Base-by-base conservation (phyloP, 1,140 invertebrate genomes). In the Drosophila busckii region DNA sequence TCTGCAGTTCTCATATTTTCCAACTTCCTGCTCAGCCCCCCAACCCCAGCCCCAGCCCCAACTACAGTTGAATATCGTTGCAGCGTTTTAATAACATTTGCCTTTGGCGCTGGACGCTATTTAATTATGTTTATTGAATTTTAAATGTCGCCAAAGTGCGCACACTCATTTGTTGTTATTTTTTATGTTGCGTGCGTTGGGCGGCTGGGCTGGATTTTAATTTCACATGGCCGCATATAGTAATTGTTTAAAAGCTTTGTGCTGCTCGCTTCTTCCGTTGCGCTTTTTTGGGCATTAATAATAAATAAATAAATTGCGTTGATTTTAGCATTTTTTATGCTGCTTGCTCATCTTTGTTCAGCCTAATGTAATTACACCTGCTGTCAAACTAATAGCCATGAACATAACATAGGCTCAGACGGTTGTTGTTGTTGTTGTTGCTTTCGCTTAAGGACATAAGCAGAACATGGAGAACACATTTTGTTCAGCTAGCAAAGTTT, bases 51-150 rank as follows among this genome's bases (percentile, higher is more conserved):
- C n/a, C n/a, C n/a, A n/a, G n/a, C n/a, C n/a, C n/a, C n/a, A n/a
- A n/a, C n/a, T n/a, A n/a, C 35, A 26, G 0, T 7, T 0, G 15
- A 12, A 45, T 49, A 20, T 58, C 10, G 10, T 13, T 17, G 5
- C 25, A 17, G 22, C 25, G 44, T 69, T 46, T 56, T 35, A 62
- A 68, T 32, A 46, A 15, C n/a, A 9, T 17, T 35, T 31, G 49
- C 37, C 22, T 17, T 45, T 23, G 28, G 59, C 29, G 6, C 38
- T 44, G 49, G 19, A 8, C 25, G 29, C 67, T 42, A 78, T 76
- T 78, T 71, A 70, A 76, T 78, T 80, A 76, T 66, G 48, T 52
- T 78, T 76, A 76, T 78, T 71, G 60, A 76, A 76, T 75, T 76
- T 78, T 52, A 76, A 80, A 75, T 65, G 62, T 62, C 50, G 40